These are phyloP conservation scores for Trilocha varians DNA, from an alignment of 2,888 invertebrate species.

Conservation along the genomic window DNA sequence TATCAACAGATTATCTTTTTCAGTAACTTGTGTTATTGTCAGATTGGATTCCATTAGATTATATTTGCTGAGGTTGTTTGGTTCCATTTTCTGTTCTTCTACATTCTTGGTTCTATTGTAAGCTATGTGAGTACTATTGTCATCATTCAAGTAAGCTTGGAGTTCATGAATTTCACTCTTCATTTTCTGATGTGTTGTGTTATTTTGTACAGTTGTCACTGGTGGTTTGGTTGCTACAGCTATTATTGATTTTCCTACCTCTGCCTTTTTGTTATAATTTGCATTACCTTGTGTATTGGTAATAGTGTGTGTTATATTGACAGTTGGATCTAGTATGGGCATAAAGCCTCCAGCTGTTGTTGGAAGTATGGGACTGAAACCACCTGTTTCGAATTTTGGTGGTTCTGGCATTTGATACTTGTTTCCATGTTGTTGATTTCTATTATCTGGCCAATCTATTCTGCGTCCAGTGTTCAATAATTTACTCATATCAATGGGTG, in stretches of 20 bases:
- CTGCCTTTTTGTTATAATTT: conserved; percentile 31
- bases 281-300: conserved; percentile 22
- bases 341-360: conserved; percentile 81
- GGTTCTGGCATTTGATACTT: conserved; percentile 55
- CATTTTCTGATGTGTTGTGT: conserved; percentile 48
- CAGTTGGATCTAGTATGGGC: conserved; percentile 70
- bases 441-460: conserved; percentile 57
- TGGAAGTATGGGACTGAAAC: conserved; percentile 84
- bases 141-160: conserved; percentile 50
- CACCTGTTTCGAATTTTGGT: conserved; percentile 81
- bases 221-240: conserved; percentile 35
- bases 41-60: conserved; percentile 62
- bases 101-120: conserved; percentile 62
- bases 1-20: conserved; percentile 56
- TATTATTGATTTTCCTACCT: conserved; percentile 26
- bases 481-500: conserved; percentile 79
- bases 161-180: conserved; percentile 63
- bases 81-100: conserved; percentile 53
- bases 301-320: conserved; percentile 32
- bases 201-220: conserved; percentile 33
- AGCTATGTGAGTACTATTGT: conserved; percentile 54
- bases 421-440: conserved; percentile 40
- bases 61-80: conserved; percentile 51
- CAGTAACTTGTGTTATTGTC: conserved; percentile 56
- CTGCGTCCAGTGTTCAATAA: conserved; percentile 70